Percentiles rank a stretch among this genome's conserved stretches.
phyloP scores from a whole-genome alignment of 2,797 vertebrate species.

The Intellagama lesueurii region DNA sequence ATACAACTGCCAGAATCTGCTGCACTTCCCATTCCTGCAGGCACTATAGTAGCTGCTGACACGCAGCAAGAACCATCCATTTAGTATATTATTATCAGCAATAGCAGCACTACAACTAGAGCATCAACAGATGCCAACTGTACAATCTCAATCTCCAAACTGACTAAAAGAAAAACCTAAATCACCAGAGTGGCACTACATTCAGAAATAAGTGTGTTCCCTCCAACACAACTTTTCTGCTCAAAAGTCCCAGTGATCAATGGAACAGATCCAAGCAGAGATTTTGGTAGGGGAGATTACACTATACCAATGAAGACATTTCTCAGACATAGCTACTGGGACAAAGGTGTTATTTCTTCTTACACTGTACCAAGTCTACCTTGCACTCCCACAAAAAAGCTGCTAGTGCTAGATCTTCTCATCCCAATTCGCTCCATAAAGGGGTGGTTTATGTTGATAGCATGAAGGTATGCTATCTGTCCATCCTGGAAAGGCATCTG shows the following conservation, averaged over 20 bases:
- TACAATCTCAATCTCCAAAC: background rate
- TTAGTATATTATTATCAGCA: background rate
- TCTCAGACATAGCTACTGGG: background rate
- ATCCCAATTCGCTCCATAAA: background rate
- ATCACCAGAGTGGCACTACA: background rate
- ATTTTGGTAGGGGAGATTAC: too few species aligned
- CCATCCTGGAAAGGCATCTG: constrained; percentile 7
- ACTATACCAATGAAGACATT: background rate
- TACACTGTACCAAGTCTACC: background rate
- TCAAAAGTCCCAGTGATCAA: background rate
- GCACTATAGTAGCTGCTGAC: constrained; percentile 2
- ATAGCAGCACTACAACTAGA: background rate
- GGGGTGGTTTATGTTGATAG: background rate
- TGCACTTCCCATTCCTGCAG: constrained; percentile 9
- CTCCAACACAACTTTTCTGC: background rate
- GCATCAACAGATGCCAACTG: background rate
- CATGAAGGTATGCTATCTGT: background rate
- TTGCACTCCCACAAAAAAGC: background rate
- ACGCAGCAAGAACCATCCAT: constrained; percentile 19
- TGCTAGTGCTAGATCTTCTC: background rate
- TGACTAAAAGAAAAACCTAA: background rate
- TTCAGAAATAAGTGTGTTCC: background rate
- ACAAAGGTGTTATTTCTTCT: background rate
- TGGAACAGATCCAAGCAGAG: background rate
- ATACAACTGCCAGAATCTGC: background rate